A percentile compares a stretch with the other conserved stretches of the same genome.
Conservation (phyloP, 1,140 invertebrate genomes). For the Battus philenor region DNA sequence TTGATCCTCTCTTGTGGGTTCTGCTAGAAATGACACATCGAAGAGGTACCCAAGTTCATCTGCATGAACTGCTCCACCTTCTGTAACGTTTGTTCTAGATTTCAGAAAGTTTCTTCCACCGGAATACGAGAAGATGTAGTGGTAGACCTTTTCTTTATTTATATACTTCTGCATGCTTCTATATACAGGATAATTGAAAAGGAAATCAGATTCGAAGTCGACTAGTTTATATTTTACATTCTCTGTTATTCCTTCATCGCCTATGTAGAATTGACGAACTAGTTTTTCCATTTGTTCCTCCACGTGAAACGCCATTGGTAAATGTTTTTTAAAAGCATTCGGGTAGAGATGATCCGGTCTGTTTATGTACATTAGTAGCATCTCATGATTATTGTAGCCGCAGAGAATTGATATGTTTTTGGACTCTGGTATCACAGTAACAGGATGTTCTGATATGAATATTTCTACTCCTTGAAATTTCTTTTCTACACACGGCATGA, state of each 20-base stretch:
- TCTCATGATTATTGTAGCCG: not conserved
- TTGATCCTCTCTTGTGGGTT: conserved; percentile 24
- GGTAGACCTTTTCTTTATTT: conserved; percentile 20
- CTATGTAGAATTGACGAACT: conserved; percentile 19
- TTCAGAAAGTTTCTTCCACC: conserved; percentile 28
- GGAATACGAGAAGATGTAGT: conserved; percentile 33
- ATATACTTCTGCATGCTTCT: conserved; percentile 26
- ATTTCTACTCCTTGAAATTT: not conserved
- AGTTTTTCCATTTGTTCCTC: not conserved
- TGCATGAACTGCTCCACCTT: conserved; percentile 25
- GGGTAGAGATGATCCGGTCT: not conserved
- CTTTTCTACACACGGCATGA: conserved; percentile 7
- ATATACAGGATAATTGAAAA: conserved; percentile 22
- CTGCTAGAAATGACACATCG: conserved; percentile 21
- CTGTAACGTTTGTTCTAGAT: conserved; percentile 15
- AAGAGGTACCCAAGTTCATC: conserved; percentile 40
- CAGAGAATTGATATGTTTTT: not conserved
- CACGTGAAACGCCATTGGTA: not conserved
- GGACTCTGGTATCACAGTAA: not conserved
- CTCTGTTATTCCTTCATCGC: conserved; percentile 12
- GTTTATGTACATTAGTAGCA: not conserved
- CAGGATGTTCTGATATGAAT: not conserved
- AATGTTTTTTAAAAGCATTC: not conserved
- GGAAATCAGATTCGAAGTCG: conserved; percentile 22
- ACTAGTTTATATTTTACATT: not conserved